Evolutionary conservation across 2,797 vertebrate species (phyloP).

Genomic region (Sebastes iracundus): DNA sequence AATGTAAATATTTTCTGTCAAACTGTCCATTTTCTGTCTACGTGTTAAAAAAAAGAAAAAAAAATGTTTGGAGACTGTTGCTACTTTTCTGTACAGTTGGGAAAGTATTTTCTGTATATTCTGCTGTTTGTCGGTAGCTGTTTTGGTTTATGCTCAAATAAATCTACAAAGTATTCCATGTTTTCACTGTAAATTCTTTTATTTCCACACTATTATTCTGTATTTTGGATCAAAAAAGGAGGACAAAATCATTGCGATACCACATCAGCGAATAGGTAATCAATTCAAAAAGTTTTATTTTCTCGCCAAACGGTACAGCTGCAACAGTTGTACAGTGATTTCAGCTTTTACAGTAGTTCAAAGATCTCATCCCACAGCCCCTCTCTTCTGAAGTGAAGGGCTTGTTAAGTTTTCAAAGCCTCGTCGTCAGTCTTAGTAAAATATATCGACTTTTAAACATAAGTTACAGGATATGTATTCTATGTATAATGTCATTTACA

Average conservation of each 20-base stretch:
- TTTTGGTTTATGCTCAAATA: constrained; percentile 19
- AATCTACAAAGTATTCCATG: constrained; percentile 3
- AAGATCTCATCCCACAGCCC: constrained; percentile 54
- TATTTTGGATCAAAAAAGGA: background rate
- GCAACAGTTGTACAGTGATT: constrained; percentile 78
- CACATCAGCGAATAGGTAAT: constrained; percentile 7
- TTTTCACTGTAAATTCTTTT: background rate
- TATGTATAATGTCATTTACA: constrained; percentile 23
- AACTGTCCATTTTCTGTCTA: background rate
- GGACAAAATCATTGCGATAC: background rate
- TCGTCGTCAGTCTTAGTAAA: constrained; percentile 73
- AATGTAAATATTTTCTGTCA: constrained; percentile 63
- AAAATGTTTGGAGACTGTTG: background rate
- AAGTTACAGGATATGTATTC: constrained; percentile 49
- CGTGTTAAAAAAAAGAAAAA: background rate
- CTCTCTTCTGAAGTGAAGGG: constrained; percentile 46
- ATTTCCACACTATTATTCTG: background rate
- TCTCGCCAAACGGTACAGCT: constrained; percentile 78
- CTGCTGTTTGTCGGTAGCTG: background rate
- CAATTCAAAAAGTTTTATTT: constrained; percentile 75
- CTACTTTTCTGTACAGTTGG: background rate
- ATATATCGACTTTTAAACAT: constrained; percentile 68
- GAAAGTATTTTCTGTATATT: constrained; percentile 35
- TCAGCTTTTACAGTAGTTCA: constrained; percentile 71
- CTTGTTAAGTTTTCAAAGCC: constrained; percentile 56